These are phyloP conservation scores for Anagrus nilaparvatae DNA, from an alignment of 1,140 invertebrate genomes.

Conservation along the genomic window DNA sequence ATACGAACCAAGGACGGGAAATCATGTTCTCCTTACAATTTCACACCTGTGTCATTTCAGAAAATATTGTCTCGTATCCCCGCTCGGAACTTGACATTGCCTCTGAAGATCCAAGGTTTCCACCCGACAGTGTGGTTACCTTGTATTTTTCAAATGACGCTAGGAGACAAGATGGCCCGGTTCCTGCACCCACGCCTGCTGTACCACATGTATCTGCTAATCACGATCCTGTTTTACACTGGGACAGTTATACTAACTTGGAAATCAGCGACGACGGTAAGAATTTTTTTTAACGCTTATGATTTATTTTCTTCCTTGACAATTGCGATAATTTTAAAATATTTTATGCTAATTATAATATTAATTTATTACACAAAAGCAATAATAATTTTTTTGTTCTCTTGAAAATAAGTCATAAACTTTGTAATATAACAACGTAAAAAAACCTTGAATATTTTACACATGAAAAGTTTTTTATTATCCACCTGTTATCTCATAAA, in stretches of 20 bases:
- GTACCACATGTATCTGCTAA: conserved; percentile 50
- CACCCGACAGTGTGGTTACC: conserved; percentile 70
- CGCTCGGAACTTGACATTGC: conserved; percentile 79
- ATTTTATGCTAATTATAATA: too few species aligned
- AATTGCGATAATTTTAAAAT: too few species aligned
- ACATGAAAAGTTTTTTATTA: too few species aligned
- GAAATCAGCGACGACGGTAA: conserved; percentile 46
- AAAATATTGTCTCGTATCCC: conserved; percentile 72
- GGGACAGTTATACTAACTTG: conserved; percentile 77
- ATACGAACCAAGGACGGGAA: conserved; percentile 38
- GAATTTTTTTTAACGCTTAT: conserved; percentile 19
- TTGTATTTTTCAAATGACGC: conserved; percentile 60
- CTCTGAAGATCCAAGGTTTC: conserved; percentile 60
- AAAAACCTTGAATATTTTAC: too few species aligned
- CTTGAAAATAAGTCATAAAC: too few species aligned
- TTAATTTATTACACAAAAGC: too few species aligned
- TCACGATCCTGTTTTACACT: conserved; percentile 64
- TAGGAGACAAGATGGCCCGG: conserved; percentile 46
- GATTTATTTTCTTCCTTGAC: neutral
- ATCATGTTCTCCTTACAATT: conserved; percentile 58
- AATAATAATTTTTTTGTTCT: too few species aligned
- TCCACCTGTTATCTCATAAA: too few species aligned
- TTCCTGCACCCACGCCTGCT: conserved; percentile 60
- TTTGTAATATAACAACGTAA: too few species aligned
- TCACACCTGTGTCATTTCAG: conserved; percentile 82